These are phyloP conservation scores for Phenganax stokvisi DNA, from an alignment of 92 coral and sea anemone genomes.

Conservation along the genomic window DNA sequence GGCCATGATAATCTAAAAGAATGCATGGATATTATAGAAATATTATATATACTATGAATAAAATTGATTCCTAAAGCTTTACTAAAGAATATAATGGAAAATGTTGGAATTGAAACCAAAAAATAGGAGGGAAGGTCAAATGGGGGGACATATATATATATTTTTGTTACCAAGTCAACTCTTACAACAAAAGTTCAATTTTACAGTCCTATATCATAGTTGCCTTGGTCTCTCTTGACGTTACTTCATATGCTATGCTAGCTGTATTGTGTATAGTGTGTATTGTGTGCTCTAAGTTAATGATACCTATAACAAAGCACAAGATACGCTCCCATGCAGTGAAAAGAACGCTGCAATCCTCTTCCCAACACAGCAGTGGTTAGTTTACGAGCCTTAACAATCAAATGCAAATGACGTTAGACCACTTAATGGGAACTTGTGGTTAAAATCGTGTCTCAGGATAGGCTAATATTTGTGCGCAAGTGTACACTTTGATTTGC, in stretches of 20 bases:
- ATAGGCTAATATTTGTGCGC: slow-evolving; percentile 41
- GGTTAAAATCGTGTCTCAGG: slow-evolving; percentile 29
- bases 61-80: too few relatives aligned
- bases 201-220: slow-evolving; percentile 28
- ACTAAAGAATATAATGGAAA: too few relatives aligned
- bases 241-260: slow-evolving; percentile 1
- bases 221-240: background rate
- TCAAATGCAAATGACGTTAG: slow-evolving; percentile 37
- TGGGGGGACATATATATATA: background rate
- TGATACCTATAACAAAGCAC: slow-evolving; percentile 35
- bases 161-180: slow-evolving; percentile 11
- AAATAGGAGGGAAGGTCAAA: background rate
- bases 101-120: too few relatives aligned
- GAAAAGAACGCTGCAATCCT: slow-evolving; percentile 3
- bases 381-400: slow-evolving; percentile 20
- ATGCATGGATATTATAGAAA: too few relatives aligned
- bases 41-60: too few relatives aligned
- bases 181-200: background rate
- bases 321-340: slow-evolving; percentile 27
- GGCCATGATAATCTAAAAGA: too few relatives aligned
- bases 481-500: slow-evolving; percentile 33
- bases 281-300: background rate
- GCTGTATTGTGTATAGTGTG: slow-evolving; percentile 1
- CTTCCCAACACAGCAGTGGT: slow-evolving; percentile 13
- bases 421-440: slow-evolving; percentile 37